Evolutionary conservation across 23 tunicate species (phyloP), one percentile per base, ranked within the genome.

Genomic region (Phallusia fumigata): DNA sequence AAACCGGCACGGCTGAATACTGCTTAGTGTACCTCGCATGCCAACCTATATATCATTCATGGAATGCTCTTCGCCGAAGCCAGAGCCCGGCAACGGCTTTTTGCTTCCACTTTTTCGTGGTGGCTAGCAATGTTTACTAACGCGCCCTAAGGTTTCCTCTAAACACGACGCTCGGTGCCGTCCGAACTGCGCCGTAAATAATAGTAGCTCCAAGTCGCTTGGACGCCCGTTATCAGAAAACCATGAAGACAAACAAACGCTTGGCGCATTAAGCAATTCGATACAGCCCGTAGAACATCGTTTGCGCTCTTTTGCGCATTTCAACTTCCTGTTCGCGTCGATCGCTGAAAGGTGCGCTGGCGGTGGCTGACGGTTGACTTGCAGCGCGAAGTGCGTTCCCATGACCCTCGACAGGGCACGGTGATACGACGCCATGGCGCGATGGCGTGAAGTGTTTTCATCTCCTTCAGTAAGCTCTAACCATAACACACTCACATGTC

Each of bases 241-340:
- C 69, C 69, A 58, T 58, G 69, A 58, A 58, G 69, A 24, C 69
- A 58, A 58, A 58, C 69, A 58, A 58, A 58, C 69, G 28, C 28
- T 58, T 58, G 69, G 26, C 69, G 69, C 69, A 58, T 58, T 58
- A 58, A 58, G 69, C 69, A 58, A 58, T 58, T 58, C 69, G 69
- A 58, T 58, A 58, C 69, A 58, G 69, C 2, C 69, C 26, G 28
- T 1, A 58, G 69, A 21, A 58, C 26, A 58, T 58, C 26, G 69
- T 24, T 22, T 58, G 69, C 28, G 69, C 69, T 40, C 69, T 58
- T 58, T 22, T 58, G 69, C 69, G 69, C 69, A 58, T 58, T 58
- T 58, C 69, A 58, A 58, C 69, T 58, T 58, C 69, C 69, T 58
- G 69, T 24, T 58, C 69, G 28, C 69, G 69, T 58, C 69, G 69